Percentiles rank a stretch among this genome's conserved stretches.
phyloP scores from a whole-genome alignment of 2,888 invertebrate species.

The Cantharis flavilabris region DNA sequence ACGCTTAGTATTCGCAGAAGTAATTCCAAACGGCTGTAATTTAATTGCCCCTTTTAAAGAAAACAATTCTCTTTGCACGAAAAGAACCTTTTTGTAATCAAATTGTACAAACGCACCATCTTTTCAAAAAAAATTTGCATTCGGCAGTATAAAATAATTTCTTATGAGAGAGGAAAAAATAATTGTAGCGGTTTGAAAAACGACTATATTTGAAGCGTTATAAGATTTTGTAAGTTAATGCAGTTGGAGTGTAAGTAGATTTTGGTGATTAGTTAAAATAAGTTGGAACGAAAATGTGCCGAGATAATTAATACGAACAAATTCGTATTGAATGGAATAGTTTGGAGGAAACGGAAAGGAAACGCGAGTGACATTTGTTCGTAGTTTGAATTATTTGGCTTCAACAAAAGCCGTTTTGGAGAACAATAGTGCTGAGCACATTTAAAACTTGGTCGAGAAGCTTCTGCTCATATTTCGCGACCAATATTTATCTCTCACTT shows the following conservation, averaged over 20 bases:
- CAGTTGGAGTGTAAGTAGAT: background rate
- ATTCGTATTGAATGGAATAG: constrained; percentile 14
- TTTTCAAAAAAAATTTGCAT: background rate
- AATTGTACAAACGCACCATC: background rate
- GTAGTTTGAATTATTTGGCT: constrained; percentile 24
- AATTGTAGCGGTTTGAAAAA: background rate
- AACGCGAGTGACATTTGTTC: constrained; percentile 26
- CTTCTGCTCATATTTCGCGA: constrained; percentile 29
- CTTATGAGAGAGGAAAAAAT: too few relatives aligned
- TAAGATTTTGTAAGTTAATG: background rate
- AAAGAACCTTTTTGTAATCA: background rate
- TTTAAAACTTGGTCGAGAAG: constrained; percentile 27
- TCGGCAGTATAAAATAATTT: background rate
- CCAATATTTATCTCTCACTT: constrained; percentile 29
- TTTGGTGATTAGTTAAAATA: background rate
- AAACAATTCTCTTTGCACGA: background rate
- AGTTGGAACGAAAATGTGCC: background rate
- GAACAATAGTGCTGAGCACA: constrained; percentile 20
- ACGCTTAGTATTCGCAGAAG: background rate
- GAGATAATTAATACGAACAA: constrained; percentile 20
- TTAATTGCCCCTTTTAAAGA: background rate
- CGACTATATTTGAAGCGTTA: too few relatives aligned
- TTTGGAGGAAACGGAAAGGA: constrained; percentile 11
- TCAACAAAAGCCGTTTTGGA: constrained; percentile 20
- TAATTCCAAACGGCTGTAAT: background rate